These are phyloP conservation scores for Coluber constrictor DNA, from an alignment of 2,797 vertebrate species.

Conservation along the genomic window DNA sequence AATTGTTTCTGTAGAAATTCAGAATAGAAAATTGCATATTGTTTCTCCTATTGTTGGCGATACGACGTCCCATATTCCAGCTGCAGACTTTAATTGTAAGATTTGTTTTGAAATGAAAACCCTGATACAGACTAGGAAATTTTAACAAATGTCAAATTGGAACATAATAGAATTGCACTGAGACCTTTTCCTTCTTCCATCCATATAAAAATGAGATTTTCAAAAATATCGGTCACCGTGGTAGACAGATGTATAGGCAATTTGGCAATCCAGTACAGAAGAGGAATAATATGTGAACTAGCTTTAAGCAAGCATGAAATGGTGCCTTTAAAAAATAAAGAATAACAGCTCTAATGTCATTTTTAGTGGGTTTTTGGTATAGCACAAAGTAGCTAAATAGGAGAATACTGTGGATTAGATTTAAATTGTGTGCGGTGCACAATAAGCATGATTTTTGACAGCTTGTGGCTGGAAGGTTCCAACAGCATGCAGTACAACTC, in stretches of 20 bases:
- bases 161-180: not conserved
- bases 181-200: not conserved
- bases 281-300: not conserved
- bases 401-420: not conserved
- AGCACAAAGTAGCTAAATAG: not conserved
- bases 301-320: not conserved
- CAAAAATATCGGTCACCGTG: not conserved
- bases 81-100: not conserved
- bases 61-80: conserved; percentile 14
- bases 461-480: not conserved
- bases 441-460: not conserved
- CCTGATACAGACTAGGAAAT: not conserved
- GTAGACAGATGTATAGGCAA: not conserved
- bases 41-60: not conserved
- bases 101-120: conserved; percentile 31
- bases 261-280: not conserved
- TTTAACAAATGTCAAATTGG: not conserved
- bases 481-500: not conserved
- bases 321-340: not conserved
- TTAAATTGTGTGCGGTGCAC: not conserved
- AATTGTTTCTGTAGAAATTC: conserved; percentile 10
- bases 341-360: not conserved
- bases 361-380: not conserved
- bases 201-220: not conserved
- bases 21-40: not conserved